These are phyloP conservation scores for Pammene aurita DNA, from an alignment of 2,888 invertebrate genomes.

Conservation along the genomic window DNA sequence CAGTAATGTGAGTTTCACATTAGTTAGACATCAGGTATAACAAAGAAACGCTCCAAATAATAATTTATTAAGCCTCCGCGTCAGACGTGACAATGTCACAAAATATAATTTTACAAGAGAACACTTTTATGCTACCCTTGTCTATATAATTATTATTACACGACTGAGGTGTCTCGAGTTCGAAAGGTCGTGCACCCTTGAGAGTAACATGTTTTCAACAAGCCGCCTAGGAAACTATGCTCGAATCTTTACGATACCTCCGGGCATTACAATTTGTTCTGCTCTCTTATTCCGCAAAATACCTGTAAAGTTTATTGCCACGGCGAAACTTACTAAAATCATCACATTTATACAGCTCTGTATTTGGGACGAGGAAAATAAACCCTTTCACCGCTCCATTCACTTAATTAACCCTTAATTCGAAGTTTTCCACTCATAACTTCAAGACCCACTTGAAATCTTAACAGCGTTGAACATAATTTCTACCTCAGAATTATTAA, in stretches of 20 bases:
- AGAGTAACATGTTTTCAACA: slow-evolving; percentile 61
- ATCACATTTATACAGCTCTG: slow-evolving; percentile 22
- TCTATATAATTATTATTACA: slow-evolving; percentile 36
- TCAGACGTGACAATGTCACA: background rate
- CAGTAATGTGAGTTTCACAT: no score
- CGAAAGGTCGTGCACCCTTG: slow-evolving; percentile 50
- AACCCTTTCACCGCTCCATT: slow-evolving; percentile 14
- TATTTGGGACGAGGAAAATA: background rate
- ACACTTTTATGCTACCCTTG: slow-evolving; percentile 20
- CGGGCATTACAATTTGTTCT: slow-evolving; percentile 65
- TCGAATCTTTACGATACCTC: slow-evolving; percentile 64
- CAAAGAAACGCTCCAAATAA: background rate
- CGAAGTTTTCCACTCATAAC: slow-evolving; percentile 28
- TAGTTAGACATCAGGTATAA: background rate
- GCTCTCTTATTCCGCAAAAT: slow-evolving; percentile 58
- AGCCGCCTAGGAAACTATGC: slow-evolving; percentile 60
- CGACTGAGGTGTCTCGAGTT: slow-evolving; percentile 42
- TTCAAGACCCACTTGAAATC: slow-evolving; percentile 25
- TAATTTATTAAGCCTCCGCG: slow-evolving; percentile 2
- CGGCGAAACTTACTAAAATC: slow-evolving; percentile 26
- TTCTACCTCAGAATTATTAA: slow-evolving; percentile 28
- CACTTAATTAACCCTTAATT: slow-evolving; percentile 33
- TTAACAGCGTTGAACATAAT: slow-evolving; percentile 23
- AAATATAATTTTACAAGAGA: slow-evolving; percentile 17
- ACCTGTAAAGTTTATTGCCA: slow-evolving; percentile 47